phyloP scores from a whole-genome alignment of 2,888 invertebrate species.

The Bombyx huttoni region DNA sequence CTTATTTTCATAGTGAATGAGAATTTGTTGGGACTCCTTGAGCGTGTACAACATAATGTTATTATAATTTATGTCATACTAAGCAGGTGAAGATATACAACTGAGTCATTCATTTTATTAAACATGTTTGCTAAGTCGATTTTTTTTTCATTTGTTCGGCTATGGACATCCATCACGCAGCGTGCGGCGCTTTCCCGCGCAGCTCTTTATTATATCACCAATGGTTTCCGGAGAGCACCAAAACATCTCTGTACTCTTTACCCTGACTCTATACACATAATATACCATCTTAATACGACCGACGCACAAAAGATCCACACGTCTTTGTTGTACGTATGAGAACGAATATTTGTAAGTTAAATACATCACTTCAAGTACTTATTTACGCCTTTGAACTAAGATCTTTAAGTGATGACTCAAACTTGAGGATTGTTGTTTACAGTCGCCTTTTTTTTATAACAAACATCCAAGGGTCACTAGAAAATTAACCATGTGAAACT shows the following conservation, averaged over 20 bases:
- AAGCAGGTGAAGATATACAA: constrained; percentile 72
- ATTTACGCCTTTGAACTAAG: not conserved
- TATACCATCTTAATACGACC: constrained; percentile 12
- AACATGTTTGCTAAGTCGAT: constrained; percentile 71
- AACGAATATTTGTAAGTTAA: not conserved
- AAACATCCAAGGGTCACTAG: not conserved
- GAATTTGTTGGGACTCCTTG: constrained; percentile 69
- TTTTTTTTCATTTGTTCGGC: constrained; percentile 62
- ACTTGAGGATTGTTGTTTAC: not conserved
- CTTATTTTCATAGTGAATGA: constrained; percentile 65
- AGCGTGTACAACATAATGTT: constrained; percentile 69
- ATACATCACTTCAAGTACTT: not conserved
- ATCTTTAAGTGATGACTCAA: constrained; percentile 5
- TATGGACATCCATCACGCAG: constrained; percentile 67
- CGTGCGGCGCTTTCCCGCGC: constrained; percentile 63
- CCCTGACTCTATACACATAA: constrained; percentile 8
- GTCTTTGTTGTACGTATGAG: not conserved
- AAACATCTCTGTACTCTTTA: constrained; percentile 8
- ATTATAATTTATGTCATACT: constrained; percentile 72
- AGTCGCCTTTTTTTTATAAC: not conserved
- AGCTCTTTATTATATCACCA: constrained; percentile 62
- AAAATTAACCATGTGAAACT: not conserved
- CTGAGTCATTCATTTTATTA: constrained; percentile 69
- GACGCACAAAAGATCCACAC: constrained; percentile 17
- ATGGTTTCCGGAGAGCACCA: constrained; percentile 57